phyloP scores from a whole-genome alignment of 2,113 vertebrate genomes.

The Pachycephala philippinensis region DNA sequence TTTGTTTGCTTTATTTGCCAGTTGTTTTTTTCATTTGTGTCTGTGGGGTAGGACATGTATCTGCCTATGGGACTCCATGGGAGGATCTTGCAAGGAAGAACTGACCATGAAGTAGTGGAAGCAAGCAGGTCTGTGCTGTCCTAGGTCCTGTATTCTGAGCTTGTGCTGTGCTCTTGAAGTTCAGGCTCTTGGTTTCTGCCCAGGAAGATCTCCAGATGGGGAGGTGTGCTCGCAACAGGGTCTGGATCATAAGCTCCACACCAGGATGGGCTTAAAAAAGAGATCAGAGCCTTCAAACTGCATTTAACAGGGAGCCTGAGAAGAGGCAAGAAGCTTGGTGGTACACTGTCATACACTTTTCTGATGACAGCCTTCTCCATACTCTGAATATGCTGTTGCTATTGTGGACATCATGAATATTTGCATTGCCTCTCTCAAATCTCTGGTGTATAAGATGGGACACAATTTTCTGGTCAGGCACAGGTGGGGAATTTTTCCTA shows the following conservation, averaged over 20 bases:
- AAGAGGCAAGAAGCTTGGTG: neutral
- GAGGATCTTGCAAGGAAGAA: neutral
- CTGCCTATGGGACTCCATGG: neutral
- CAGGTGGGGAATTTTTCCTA: neutral
- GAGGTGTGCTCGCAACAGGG: neutral
- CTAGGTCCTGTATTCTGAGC: neutral
- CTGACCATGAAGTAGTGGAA: neutral
- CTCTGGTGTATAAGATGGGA: neutral
- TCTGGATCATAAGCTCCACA: neutral
- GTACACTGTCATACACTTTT: neutral
- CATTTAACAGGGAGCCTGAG: neutral
- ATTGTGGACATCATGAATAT: neutral
- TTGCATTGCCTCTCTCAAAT: neutral
- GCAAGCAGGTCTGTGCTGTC: neutral
- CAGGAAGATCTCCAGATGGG: neutral
- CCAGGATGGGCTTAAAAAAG: neutral
- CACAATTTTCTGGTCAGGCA: neutral
- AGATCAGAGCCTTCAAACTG: neutral
- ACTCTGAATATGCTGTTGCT: neutral
- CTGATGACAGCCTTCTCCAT: neutral
- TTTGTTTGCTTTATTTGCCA: neutral
- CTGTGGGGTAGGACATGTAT: neutral
- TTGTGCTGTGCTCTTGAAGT: neutral
- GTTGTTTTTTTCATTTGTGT: fast-evolving
- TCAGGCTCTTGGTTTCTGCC: neutral